Percentiles rank a stretch among this genome's conserved stretches.
Conservation (phyloP, 53 echinoderm and acorn worm species). For the Antedon mediterranea region DNA sequence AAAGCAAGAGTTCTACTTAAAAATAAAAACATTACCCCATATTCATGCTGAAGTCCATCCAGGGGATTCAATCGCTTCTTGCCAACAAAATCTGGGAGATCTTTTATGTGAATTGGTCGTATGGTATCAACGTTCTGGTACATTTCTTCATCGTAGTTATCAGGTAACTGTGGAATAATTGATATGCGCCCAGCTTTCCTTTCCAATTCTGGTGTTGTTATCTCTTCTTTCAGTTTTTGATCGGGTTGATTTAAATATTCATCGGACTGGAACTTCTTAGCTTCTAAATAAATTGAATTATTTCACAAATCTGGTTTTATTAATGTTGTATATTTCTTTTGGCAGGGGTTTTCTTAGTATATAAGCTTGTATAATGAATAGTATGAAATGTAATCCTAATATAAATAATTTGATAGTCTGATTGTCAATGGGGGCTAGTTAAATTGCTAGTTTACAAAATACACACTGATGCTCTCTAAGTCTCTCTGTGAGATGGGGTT, state of each 20-base stretch:
- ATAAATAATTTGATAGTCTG: too few species aligned
- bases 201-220: neutral
- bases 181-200: neutral
- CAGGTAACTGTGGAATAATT: neutral
- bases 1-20: too few species aligned
- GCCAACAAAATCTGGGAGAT: neutral
- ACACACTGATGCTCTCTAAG: too few species aligned
- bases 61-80: neutral
- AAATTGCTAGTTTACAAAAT: too few species aligned
- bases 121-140: neutral
- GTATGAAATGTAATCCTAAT: too few species aligned
- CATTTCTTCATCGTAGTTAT: neutral
- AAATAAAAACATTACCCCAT: neutral
- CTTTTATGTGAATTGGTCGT: neutral
- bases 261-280: neutral
- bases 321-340: too few species aligned
- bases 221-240: neutral
- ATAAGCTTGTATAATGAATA: too few species aligned
- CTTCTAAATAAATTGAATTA: too few species aligned
- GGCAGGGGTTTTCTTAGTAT: too few species aligned
- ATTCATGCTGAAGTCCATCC: neutral
- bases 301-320: too few species aligned
- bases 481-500: too few species aligned
- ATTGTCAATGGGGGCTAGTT: too few species aligned
- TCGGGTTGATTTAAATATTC: neutral